Evolutionary conservation across 2,888 invertebrate genomes (phyloP), one percentile per base, ranked within the genome.

Genomic region (Agrilus biguttatus): DNA sequence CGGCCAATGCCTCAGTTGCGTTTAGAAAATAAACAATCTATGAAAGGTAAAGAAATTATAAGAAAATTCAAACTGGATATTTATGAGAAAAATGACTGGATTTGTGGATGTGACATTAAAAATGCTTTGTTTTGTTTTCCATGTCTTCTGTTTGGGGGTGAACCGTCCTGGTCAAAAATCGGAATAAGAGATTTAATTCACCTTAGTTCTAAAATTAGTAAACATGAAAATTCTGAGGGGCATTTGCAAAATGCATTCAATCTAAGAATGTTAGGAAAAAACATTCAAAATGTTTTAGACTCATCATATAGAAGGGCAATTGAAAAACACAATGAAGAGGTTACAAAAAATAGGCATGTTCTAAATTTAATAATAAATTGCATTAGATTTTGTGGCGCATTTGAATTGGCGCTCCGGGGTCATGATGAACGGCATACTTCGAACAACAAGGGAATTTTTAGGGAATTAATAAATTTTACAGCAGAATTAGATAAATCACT

Each of bases 141-240:
- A 8, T 53, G 52, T 42, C 34, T 52, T 36, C 37, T 54, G 36
- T 51, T 49, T 50, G 51, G 51, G 38, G 49, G 41, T 8, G 23
- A 41, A 8, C 7, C 7, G 5, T 10, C 8, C 5, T 40, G 40
- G 35, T 14, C 79, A 37, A 66, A 67, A 33, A 39, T 6, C 12
- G 39, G 34, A 6, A 13, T 40, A 14, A 33, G 8, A 3, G 40
- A 40, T 33, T 33, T 40, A 33, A 12, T 32, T 12, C 40, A 40
- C 17, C 19, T 40, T 19, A 17, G 14, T 17, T 19, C 12, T 8
- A 33, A 33, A 40, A 40, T 40, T 19, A 40, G 34, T 6, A 40
- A 40, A 33, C 33, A 33, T 33, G 21, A 21, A 21, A 21, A 21
- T 21, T 21, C 21, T 5, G 21, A 21, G 5, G 21, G 7, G 21